These are phyloP conservation scores for Cervus canadensis DNA, from an alignment of 2,113 vertebrate species.

Conservation along the genomic window DNA sequence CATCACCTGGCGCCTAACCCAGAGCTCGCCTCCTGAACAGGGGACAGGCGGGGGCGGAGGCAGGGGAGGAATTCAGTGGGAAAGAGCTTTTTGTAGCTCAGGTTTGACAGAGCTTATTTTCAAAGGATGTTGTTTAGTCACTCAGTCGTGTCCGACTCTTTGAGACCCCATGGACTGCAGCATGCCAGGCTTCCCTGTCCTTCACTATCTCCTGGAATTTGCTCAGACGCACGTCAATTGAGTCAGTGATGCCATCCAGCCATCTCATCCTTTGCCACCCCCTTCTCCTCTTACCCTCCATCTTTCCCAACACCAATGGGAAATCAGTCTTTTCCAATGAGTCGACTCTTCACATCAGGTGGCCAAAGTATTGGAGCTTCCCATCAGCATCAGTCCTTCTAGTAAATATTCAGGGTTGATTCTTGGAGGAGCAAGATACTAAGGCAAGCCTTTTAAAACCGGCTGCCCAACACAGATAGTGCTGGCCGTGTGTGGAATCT, in stretches of 20 bases:
- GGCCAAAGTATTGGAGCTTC: background rate
- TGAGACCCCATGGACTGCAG: background rate
- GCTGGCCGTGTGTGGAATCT: accelerated
- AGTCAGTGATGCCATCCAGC: background rate
- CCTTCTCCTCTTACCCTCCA: background rate
- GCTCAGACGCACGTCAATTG: background rate
- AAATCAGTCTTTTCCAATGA: background rate
- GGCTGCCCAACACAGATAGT: accelerated
- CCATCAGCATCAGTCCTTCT: background rate
- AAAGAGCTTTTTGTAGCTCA: background rate
- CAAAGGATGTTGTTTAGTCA: background rate
- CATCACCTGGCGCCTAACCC: accelerated
- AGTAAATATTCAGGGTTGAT: background rate
- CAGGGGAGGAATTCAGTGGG: background rate
- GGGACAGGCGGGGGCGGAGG: background rate
- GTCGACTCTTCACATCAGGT: background rate
- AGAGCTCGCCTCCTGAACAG: accelerated
- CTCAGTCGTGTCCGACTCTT: background rate
- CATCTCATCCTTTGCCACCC: background rate
- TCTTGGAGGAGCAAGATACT: accelerated
- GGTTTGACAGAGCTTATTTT: background rate
- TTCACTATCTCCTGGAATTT: background rate
- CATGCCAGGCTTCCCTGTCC: background rate
- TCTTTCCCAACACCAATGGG: background rate
- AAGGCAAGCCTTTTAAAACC: background rate